A percentile compares a stretch with the other conserved stretches of the same genome.
Conservation (phyloP, 2,797 vertebrate species). For the Bovichtus diacanthus region DNA sequence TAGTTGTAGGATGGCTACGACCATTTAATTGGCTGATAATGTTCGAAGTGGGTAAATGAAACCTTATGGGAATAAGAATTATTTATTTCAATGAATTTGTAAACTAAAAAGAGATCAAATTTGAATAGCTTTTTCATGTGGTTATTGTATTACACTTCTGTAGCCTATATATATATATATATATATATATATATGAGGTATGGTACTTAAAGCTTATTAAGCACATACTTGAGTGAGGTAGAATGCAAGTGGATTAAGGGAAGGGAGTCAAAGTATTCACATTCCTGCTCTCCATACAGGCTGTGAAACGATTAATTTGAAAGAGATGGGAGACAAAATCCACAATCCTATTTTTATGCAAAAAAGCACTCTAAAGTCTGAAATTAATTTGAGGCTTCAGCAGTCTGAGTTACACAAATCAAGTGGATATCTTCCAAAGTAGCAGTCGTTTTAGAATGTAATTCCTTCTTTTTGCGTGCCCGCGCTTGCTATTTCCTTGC, state of each 20-base stretch:
- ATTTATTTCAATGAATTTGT: background rate
- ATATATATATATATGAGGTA: no score
- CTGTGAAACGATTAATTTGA: background rate
- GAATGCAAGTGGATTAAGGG: background rate
- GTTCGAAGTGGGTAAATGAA: no score
- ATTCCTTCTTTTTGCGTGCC: background rate
- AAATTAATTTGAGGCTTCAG: background rate
- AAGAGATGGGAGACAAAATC: background rate
- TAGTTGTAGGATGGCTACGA: no score
- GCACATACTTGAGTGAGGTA: background rate
- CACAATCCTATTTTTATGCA: background rate
- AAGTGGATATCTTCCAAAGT: background rate
- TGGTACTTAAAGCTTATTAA: background rate
- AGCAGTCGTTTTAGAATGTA: background rate
- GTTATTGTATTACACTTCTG: background rate
- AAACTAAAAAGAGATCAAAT: background rate
- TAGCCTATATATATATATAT: no score
- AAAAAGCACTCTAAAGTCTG: background rate
- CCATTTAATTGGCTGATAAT: no score
- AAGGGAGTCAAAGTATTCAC: no score
- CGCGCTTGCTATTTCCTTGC: background rate
- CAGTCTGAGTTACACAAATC: background rate
- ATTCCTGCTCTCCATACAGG: background rate
- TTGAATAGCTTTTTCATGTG: background rate
- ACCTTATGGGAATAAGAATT: background rate